Evolutionary conservation across 1,140 invertebrate genomes (phyloP), one percentile per base, ranked within the genome.

Genomic region (Leptinotarsa lineolata): DNA sequence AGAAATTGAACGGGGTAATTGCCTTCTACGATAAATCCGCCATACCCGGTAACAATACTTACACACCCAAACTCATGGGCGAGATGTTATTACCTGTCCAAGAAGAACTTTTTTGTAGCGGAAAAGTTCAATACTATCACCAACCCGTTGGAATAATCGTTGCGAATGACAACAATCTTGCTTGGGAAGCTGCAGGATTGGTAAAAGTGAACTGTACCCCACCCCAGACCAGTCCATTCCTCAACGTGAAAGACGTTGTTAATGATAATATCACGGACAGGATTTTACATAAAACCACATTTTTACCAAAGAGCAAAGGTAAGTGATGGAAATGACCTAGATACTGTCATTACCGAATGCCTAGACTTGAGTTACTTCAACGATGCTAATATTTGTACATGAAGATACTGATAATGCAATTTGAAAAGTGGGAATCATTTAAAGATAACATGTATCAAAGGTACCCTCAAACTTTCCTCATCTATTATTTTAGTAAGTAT

Each of bases 101-200:
- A 30, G 86, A 88, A 80, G 88, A 89, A 78, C 86, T 71, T 22
- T 71, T 90, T 48, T 87, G 86, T 58, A 81, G 81, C 22, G 85
- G 79, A 45, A 84, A 82, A 11, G 86, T 94, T 0, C 80, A 83
- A 1, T 92, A 89, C 80, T 91, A 91, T 66, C 91, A 92, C 0
- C 93, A 95, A 79, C 89, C 92, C 0, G 76, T 94, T 15, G 94
- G 91, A 0, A 76, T 95, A 1, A 85, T 96, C 1, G 89, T 91
- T 0, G 93, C 92, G 0, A 81, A 86, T 13, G 89, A 85, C 46
- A 85, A 89, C 45, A 84, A 85, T 22, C 74, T 89, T 45, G 92
- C 92, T 1, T 82, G 90, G 2, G 84, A 88, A 54, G 92, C 92
- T 4, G 88, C 90, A 1, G 86, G 87, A 45, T 82, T 89, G 75